Conservation (phyloP, 2,888 invertebrate genomes). For the Leucophora obtusa region DNA sequence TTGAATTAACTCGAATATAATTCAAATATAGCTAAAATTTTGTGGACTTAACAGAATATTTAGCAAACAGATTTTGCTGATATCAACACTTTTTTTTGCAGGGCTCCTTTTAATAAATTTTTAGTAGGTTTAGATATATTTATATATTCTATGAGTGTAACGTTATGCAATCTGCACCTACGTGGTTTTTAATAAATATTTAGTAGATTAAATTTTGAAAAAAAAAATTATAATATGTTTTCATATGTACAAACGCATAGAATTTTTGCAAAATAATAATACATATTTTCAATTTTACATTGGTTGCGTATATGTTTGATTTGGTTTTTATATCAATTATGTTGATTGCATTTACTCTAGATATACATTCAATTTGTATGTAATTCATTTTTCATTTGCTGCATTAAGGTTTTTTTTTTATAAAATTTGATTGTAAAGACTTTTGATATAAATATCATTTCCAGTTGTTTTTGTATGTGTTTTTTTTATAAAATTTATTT, state of each 20-base stretch:
- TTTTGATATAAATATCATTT: slow-evolving; percentile 30
- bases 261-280: not conserved
- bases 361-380: slow-evolving; percentile 24
- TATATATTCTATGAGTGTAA: too few relatives aligned
- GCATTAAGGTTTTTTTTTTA: slow-evolving; percentile 45
- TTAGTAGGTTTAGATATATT: too few relatives aligned
- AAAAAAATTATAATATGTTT: too few relatives aligned
- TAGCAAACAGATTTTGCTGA: too few relatives aligned
- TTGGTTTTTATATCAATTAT: slow-evolving; percentile 61
- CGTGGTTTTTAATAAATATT: too few relatives aligned
- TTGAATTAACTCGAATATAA: too few relatives aligned
- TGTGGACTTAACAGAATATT: too few relatives aligned
- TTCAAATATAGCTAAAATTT: too few relatives aligned
- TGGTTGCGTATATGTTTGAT: slow-evolving; percentile 25
- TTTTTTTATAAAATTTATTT: not conserved
- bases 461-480: not conserved
- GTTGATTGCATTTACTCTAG: slow-evolving; percentile 61
- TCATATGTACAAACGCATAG: not conserved
- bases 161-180: too few relatives aligned
- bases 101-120: too few relatives aligned
- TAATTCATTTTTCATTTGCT: slow-evolving; percentile 31
- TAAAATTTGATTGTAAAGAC: slow-evolving; percentile 32
- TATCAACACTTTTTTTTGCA: too few relatives aligned
- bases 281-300: not conserved
- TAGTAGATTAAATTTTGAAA: too few relatives aligned